Percentiles rank a stretch among this genome's conserved stretches.
Conservation (phyloP, 2,888 invertebrate species). For the Stictocephala bisonia region DNA sequence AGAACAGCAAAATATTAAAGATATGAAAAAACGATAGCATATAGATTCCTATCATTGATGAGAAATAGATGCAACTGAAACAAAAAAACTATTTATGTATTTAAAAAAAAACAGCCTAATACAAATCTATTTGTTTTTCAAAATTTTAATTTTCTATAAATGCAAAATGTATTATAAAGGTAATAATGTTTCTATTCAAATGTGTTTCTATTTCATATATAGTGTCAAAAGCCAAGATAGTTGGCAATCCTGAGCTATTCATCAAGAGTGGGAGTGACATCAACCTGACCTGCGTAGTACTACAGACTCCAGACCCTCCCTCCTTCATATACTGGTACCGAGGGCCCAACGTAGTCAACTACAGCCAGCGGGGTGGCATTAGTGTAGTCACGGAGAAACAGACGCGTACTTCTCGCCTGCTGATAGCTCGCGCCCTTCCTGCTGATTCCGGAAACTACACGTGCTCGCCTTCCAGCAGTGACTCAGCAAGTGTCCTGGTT, state of each 20-base stretch:
- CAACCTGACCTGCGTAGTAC: conserved; percentile 89
- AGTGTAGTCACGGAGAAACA: conserved; percentile 69
- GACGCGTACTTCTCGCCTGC: conserved; percentile 66
- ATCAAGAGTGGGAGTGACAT: conserved; percentile 92
- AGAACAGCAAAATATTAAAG: no score
- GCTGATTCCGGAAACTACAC: conserved; percentile 75
- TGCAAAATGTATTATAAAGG: no score
- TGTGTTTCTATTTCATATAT: conserved; percentile 43
- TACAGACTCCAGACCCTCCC: conserved; percentile 84
- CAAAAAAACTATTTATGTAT: no score
- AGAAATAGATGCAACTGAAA: no score
- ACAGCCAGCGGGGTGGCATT: conserved; percentile 69
- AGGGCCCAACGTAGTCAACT: conserved; percentile 70
- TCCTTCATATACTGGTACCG: conserved; percentile 76
- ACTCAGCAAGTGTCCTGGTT: conserved; percentile 84
- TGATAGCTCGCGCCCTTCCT: conserved; percentile 72
- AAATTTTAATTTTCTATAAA: no score
- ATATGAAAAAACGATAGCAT: no score
- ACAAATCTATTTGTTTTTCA: no score
- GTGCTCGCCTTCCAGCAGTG: conserved; percentile 72
- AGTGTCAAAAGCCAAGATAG: conserved; percentile 91
- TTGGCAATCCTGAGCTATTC: conserved; percentile 86
- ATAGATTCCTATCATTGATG: no score
- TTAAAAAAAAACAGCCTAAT: no score
- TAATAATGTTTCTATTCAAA: no score